Conservation (phyloP, 2,888 invertebrate species). For the Lasioglossum marginatum region DNA sequence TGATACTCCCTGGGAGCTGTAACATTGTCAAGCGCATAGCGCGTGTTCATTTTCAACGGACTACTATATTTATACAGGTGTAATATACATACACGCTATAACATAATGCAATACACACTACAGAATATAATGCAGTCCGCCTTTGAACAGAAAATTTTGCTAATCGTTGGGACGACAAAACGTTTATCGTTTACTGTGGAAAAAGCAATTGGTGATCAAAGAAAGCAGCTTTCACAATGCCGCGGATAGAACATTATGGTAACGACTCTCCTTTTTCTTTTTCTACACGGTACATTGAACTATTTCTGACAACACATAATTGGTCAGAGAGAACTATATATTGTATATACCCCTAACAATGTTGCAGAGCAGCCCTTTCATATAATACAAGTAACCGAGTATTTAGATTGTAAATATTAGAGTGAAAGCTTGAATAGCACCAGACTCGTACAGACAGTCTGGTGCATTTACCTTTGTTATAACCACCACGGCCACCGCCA, state of each 20-base stretch:
- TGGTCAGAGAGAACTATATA: slow-evolving; percentile 28
- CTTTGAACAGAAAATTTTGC: slow-evolving; percentile 9
- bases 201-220: slow-evolving; percentile 77
- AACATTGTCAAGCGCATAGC: slow-evolving; percentile 39
- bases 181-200: slow-evolving; percentile 22
- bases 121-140: neutral
- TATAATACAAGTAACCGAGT: slow-evolving; percentile 83
- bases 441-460: slow-evolving; percentile 89
- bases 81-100: neutral
- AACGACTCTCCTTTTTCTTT: slow-evolving; percentile 43
- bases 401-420: slow-evolving; percentile 83
- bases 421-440: slow-evolving; percentile 89
- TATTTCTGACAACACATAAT: slow-evolving; percentile 29
- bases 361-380: slow-evolving; percentile 83
- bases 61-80: neutral
- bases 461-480: slow-evolving; percentile 98
- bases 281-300: slow-evolving; percentile 21
- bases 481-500: slow-evolving; percentile 98
- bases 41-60: slow-evolving; percentile 14
- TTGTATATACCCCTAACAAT: slow-evolving; percentile 60
- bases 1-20: neutral
- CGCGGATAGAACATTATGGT: slow-evolving; percentile 22
- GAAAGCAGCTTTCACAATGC: slow-evolving; percentile 41
- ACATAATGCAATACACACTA: neutral
- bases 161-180: slow-evolving; percentile 11